Conservation (phyloP, 2,113 vertebrate genomes). For the Clarias gariepinus region DNA sequence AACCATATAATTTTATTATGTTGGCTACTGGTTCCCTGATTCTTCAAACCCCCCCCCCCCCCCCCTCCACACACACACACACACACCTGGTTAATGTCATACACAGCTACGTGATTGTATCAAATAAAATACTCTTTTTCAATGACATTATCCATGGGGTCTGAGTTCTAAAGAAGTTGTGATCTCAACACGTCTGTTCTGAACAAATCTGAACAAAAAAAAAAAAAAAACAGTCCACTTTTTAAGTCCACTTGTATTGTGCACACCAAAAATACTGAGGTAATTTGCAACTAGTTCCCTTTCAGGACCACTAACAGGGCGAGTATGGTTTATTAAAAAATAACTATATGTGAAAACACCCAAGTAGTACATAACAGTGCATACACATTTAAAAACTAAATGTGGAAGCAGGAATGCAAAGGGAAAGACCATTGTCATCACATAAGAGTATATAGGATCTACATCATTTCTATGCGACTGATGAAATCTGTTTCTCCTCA, state of each 20-base stretch:
- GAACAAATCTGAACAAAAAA: too few relatives aligned
- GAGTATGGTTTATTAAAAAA: slow-evolving; percentile 1
- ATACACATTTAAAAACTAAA: not conserved
- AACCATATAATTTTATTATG: too few relatives aligned
- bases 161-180: not conserved
- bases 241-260: not conserved
- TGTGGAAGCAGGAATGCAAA: slow-evolving; percentile 14
- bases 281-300: not conserved
- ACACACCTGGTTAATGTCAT: not conserved
- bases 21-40: too few relatives aligned
- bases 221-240: not conserved
- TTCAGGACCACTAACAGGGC: not conserved
- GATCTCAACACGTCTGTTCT: too few relatives aligned
- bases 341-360: slow-evolving; percentile 27
- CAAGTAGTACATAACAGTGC: slow-evolving; percentile 9
- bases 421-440: slow-evolving; percentile 12
- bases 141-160: not conserved
- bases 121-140: not conserved
- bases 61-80: too few relatives aligned
- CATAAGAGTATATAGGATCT: not conserved
- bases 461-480: slow-evolving; percentile 81
- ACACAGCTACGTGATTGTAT: not conserved
- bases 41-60: too few relatives aligned
- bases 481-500: slow-evolving; percentile 97
- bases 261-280: not conserved